These are phyloP conservation scores for Malacoraja senta DNA, from an alignment of 2,797 vertebrate genomes.

Conservation along the genomic window DNA sequence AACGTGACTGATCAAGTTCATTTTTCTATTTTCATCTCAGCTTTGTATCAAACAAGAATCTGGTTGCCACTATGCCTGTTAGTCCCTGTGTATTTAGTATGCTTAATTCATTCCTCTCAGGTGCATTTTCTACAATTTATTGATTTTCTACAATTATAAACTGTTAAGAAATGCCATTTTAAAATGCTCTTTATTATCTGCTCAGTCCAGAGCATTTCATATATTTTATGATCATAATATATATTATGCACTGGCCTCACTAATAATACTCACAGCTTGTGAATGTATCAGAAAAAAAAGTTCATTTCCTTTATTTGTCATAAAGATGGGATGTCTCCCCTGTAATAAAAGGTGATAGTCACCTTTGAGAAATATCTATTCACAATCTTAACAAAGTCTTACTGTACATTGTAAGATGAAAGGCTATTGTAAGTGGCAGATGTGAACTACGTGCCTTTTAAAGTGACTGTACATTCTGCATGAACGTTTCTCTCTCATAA, in stretches of 20 bases:
- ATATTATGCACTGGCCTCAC: no score
- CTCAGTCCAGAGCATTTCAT: no score
- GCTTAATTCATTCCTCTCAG: background rate
- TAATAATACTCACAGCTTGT: no score
- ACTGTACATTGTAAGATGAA: background rate
- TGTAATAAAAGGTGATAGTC: background rate
- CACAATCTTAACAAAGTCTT: no score
- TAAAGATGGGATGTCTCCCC: no score
- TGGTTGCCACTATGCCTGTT: background rate
- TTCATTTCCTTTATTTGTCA: no score
- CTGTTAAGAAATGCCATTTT: background rate
- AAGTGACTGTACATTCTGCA: background rate
- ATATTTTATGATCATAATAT: no score
- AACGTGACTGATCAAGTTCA: constrained; percentile 25
- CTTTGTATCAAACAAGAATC: constrained; percentile 5
- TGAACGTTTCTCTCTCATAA: background rate
- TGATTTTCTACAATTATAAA: background rate
- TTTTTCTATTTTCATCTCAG: constrained; percentile 30
- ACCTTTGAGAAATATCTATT: background rate
- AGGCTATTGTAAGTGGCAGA: background rate
- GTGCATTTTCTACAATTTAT: background rate
- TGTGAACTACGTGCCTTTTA: background rate
- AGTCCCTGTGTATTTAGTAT: background rate
- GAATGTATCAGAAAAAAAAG: no score
- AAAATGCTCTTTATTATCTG: background rate